Conservation (phyloP, 2,888 invertebrate species). For the Macrophya annulata region DNA sequence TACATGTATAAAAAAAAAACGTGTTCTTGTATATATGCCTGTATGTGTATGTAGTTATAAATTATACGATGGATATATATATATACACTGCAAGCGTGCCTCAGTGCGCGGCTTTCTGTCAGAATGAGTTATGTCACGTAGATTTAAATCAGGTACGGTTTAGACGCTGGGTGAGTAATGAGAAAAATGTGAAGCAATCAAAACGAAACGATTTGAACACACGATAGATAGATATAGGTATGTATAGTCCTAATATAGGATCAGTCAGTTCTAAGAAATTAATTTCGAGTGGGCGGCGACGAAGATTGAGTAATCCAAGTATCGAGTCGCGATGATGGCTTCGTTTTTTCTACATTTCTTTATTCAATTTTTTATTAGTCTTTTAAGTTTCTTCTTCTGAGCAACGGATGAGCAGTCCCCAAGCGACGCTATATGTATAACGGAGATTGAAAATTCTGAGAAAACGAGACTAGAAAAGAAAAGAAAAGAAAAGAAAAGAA, state of each 20-base stretch:
- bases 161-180: constrained; percentile 41
- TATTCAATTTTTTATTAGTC: background rate
- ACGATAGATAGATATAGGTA: constrained; percentile 13
- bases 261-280: constrained; percentile 39
- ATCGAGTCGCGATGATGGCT: background rate
- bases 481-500: background rate
- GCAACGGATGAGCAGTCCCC: background rate
- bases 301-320: constrained; percentile 36
- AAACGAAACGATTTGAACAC: constrained; percentile 39
- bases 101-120: constrained; percentile 12
- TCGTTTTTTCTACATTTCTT: too few species aligned
- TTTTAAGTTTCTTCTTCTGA: background rate
- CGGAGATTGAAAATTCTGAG: background rate
- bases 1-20: too few species aligned
- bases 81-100: constrained; percentile 16
- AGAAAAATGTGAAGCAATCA: constrained; percentile 53
- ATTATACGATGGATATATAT: background rate
- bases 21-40: too few species aligned
- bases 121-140: constrained; percentile 49
- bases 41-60: background rate
- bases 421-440: too few species aligned
- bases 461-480: background rate
- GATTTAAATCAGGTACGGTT: constrained; percentile 37
- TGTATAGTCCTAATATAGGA: constrained; percentile 35
- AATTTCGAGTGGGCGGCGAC: constrained; percentile 45